These are phyloP conservation scores for Bombus waltoni DNA, from an alignment of 1,140 invertebrate species.

Conservation along the genomic window DNA sequence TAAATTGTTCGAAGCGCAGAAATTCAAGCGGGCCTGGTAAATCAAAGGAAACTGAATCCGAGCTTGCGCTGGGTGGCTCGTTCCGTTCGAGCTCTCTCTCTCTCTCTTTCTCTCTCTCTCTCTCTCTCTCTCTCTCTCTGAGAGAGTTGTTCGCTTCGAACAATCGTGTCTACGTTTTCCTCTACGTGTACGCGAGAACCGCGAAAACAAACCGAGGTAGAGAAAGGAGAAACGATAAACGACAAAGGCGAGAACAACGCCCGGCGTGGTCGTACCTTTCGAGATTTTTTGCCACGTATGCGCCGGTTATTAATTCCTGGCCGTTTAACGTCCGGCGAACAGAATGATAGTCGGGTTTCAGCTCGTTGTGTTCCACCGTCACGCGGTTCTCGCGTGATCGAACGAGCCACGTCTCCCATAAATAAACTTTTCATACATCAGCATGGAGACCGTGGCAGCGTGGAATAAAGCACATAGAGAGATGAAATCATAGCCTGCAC, in stretches of 20 bases:
- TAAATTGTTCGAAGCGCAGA: conserved; percentile 39
- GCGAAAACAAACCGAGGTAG: neutral
- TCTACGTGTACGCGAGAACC: neutral
- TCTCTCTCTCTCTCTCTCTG: neutral
- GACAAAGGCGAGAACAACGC: neutral
- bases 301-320: conserved; percentile 59
- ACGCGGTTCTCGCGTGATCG: conserved; percentile 56
- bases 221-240: neutral
- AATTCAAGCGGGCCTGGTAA: conserved; percentile 1
- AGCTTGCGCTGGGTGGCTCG: conserved; percentile 15
- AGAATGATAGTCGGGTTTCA: conserved; percentile 59
- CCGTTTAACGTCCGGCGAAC: conserved; percentile 55
- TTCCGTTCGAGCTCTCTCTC: neutral
- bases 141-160: neutral
- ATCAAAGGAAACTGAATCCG: conserved; percentile 46
- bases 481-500: conserved; percentile 66
- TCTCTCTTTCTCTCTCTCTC: neutral
- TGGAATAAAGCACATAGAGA: conserved; percentile 58
- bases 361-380: conserved; percentile 44
- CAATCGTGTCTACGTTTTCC: neutral
- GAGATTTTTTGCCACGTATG: conserved; percentile 16
- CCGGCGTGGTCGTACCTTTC: neutral
- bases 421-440: conserved; percentile 70
- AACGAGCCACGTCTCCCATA: conserved; percentile 62
- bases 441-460: conserved; percentile 25